Evolutionary conservation across 2,888 invertebrate genomes (phyloP).

Genomic region (Athripsodes cinereus): DNA sequence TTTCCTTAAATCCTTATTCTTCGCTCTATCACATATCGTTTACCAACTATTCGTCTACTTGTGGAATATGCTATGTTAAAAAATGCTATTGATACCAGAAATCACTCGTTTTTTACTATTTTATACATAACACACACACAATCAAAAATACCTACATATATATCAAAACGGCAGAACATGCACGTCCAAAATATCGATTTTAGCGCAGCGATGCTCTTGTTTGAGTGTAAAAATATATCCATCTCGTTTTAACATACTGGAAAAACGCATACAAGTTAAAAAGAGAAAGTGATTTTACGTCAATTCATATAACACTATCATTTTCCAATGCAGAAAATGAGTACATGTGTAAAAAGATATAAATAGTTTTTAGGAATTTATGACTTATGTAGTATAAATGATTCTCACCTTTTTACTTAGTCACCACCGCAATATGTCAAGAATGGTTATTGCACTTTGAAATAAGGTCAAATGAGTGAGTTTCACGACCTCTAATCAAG

Average conservation of each 20-base stretch:
- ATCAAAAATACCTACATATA: too few species aligned
- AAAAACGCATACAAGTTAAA: not conserved
- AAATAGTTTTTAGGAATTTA: not conserved
- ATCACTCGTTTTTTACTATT: too few species aligned
- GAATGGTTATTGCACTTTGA: not conserved
- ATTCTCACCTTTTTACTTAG: not conserved
- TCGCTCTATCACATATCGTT: too few species aligned
- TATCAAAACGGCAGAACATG: too few species aligned
- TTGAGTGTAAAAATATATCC: not conserved
- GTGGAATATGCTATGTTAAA: too few species aligned
- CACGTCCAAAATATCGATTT: not conserved
- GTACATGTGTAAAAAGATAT: not conserved
- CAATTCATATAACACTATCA: not conserved
- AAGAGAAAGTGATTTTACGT: not conserved
- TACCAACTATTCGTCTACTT: too few species aligned
- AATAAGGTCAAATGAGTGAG: not conserved
- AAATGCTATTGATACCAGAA: too few species aligned
- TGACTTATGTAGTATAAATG: not conserved
- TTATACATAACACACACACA: too few species aligned
- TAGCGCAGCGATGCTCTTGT: not conserved
- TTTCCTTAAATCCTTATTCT: too few species aligned
- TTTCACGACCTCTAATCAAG: too few species aligned
- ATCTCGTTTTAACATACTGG: not conserved
- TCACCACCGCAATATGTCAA: not conserved
- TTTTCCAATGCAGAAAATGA: not conserved